phyloP scores from a whole-genome alignment of 1,140 invertebrate genomes.

The Latrodectus geometricus region DNA sequence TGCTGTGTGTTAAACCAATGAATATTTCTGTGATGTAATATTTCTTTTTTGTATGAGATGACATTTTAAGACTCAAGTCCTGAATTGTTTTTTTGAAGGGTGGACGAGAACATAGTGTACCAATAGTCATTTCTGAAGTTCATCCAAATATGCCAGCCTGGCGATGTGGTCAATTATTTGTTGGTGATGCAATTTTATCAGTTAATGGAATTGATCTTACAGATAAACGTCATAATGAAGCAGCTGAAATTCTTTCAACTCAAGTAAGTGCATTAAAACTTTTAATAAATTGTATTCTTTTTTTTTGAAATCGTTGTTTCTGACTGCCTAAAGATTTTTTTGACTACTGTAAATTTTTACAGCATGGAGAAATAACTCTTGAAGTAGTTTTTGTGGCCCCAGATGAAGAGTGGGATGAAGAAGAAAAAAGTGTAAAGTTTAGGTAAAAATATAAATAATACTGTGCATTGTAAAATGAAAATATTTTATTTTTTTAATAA shows the following conservation, averaged over 20 bases:
- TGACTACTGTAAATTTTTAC: slow-evolving; percentile 66
- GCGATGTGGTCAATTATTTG: slow-evolving; percentile 77
- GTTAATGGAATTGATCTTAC: slow-evolving; percentile 83
- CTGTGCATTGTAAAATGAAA: neutral
- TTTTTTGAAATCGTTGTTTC: neutral
- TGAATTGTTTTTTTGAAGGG: slow-evolving; percentile 72
- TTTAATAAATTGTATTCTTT: neutral
- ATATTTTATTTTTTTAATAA: neutral
- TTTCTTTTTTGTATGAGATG: neutral
- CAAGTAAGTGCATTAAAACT: slow-evolving; percentile 65
- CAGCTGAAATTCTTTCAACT: slow-evolving; percentile 78
- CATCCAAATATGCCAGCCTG: slow-evolving; percentile 82
- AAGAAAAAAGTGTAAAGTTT: slow-evolving; percentile 70
- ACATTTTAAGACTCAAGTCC: neutral
- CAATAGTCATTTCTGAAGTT: slow-evolving; percentile 87
- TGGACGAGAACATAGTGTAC: slow-evolving; percentile 86
- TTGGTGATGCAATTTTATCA: slow-evolving; percentile 85
- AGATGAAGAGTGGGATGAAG: slow-evolving; percentile 76
- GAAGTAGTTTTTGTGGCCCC: slow-evolving; percentile 80
- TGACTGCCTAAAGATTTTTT: neutral
- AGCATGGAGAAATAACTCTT: slow-evolving; percentile 78
- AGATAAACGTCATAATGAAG: slow-evolving; percentile 78
- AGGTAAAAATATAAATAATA: slow-evolving; percentile 1
- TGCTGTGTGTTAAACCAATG: too few relatives aligned
- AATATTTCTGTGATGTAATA: neutral